Base-by-base conservation (phyloP, 1,140 invertebrate species). In the Mesaphorura yosii region DNA sequence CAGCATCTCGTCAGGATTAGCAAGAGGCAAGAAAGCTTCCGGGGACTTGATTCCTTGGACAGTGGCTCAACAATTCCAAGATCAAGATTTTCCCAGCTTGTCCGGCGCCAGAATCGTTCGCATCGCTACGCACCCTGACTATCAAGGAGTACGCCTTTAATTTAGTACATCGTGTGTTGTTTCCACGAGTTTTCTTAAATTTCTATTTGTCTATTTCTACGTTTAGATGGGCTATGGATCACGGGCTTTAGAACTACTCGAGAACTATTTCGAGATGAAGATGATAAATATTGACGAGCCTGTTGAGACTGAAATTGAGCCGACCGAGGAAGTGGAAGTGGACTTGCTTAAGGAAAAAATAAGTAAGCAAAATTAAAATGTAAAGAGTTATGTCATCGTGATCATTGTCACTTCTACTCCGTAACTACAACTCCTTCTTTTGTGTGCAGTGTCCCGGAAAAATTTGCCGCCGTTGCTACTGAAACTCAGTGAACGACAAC, bases 1-100 rank as follows among this genome's bases (percentile, higher is more conserved):
- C 65, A 81, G 80, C 2, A 81, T 97, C 27, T 75, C 72, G 3
- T 81, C 86, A 64, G 84, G 81, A 45, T 71, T 97, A 45, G 79
- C 81, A 0, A 75, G 85, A 58, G 93, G 93, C 2, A 84, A 85
- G 63, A 80, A 88, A 66, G 88, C 91, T 10, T 81, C 88, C 5
- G 96, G 96, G 4, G 95, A 99, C 76, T 72, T 99, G 10, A 95
- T 98, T 63, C 95, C 95, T 0, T 99, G 95, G 95, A 95, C 91
- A 23, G 76, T 99, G 1, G 86, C 89, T 4, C 92, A 98, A 67
- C 92, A 98, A 67, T 97, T 84, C 69, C 84, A 92, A 58, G 92
- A 98, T 69, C 75, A 82, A 57, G 85, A 96, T 66, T 98, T 99
- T 70, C 86, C 91, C 7, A 78, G 80, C 48, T 72, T 98, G 1